phyloP scores from a whole-genome alignment of 2,797 vertebrate species.

The Petrocephalus sullivani region DNA sequence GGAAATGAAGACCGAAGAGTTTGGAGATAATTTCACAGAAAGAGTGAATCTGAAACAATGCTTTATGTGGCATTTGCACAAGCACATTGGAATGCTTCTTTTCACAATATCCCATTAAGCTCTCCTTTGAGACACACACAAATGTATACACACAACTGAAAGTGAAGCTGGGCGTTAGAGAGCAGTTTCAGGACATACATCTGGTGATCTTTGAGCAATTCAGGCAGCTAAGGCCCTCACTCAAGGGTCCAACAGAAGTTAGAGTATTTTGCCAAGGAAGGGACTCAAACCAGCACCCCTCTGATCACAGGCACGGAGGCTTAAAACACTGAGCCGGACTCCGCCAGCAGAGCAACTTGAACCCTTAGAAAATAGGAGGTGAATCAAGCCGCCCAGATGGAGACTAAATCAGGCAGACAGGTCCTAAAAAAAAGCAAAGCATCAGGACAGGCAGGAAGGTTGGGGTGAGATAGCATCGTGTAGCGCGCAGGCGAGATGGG shows the following conservation, averaged over 20 bases:
- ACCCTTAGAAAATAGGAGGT: not conserved
- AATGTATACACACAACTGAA: not conserved
- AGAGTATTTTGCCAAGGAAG: not conserved
- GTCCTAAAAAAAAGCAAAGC: not conserved
- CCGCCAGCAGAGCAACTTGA: not conserved
- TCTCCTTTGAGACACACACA: not conserved
- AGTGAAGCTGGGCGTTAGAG: not conserved
- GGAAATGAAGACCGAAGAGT: not conserved
- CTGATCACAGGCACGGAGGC: not conserved
- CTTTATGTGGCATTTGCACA: not conserved
- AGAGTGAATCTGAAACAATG: not conserved
- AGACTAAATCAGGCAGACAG: slow-evolving; percentile 3
- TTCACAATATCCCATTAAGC: not conserved
- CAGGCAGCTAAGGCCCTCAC: not conserved
- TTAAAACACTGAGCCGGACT: not conserved
- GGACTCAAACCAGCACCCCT: not conserved
- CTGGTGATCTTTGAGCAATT: not conserved
- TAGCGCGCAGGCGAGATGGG: not conserved
- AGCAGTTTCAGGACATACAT: not conserved
- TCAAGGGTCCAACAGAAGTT: not conserved
- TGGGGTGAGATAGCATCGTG: not conserved
- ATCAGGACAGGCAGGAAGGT: not conserved
- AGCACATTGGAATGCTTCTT: not conserved
- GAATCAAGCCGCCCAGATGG: not conserved
- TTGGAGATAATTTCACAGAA: not conserved